Base-by-base conservation (phyloP, 2,888 invertebrate genomes). In the Pyrgus malvae region DNA sequence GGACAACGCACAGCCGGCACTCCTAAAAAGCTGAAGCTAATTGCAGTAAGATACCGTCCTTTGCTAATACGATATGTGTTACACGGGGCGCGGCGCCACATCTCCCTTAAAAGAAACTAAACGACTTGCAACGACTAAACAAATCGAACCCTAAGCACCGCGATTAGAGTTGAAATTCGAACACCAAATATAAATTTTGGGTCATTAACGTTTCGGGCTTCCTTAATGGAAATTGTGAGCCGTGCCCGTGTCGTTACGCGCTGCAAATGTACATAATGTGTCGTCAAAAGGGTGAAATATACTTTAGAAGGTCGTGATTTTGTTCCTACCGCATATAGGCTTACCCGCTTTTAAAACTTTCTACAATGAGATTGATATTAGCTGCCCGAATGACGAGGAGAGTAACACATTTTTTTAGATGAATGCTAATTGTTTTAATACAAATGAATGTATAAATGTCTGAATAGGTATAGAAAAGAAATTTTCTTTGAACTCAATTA, bases 281-380 rank as follows among this genome's bases (percentile, higher is more conserved):
- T 89, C 88, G 85, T 88, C 87, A 88, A 88, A 89, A 85, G 89
- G 88, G 87, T 87, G 83, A 87, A 87, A 86, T 86, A 84, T 87
- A 87, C 85, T 85, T 86, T 82, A 83, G 83, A 78, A 78, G 78
- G 75, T 79, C 76, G 84, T 87, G 89, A 89, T 88, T 89, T 83
- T 69, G 76, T 83, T 79, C 78, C 72, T 73, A 72, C 71, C 70
- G 76, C 76, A 67, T 74, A 70, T 62, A 69, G 71, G 76, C 72
- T 81, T 76, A 74, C 78, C 66, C 75, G 77, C 80, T 83, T 81
- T 83, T 79, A 78, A 82, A 84, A 83, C 78, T 83, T 84, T 79
- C 74, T 74, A 67, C 69, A 74, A 78, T 74, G 71, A 75, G 73
- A 80, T 80, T 77, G 75, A 76, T 74, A 74, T 76, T 74, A 76